Base-by-base conservation (phyloP, 2,888 invertebrate species). In the Xylocampa areola region DNA sequence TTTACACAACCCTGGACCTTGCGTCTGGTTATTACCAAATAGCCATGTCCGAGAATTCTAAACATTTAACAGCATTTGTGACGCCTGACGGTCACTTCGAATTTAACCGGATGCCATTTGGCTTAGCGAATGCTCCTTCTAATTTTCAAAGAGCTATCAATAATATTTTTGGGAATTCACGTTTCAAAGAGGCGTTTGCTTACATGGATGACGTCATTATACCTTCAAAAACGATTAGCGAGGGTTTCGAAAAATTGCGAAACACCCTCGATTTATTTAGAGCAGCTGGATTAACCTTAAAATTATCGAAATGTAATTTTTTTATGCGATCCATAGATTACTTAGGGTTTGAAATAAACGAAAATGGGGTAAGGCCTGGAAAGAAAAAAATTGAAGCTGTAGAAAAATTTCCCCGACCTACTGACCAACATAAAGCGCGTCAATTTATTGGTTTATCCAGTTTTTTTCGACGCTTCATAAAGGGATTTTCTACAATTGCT, bases 151-250 rank as follows among this genome's bases (percentile, higher is more conserved):
- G n/a, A n/a, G n/a, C n/a, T n/a, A n/a, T n/a, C n/a, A n/a, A n/a
- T n/a, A n/a, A n/a, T n/a, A n/a, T 19, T 19, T 5, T 19, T 19
- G 19, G 19, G 2, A 19, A 51, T 27, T 29, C 51, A 2, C n/a
- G 41, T 2, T 30, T 44, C 23, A 51, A 51, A 16, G 40, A 51
- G 2, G 43, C 55, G 1, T 45, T 61, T 8, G 67, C 58, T 0
- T 67, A 62, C 19, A 53, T 67, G 52, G 67, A 67, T 14, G 62
- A 62, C 21, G 13, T 60, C 0, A 50, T 67, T 7, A 57, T 67
- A 2, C 49, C 67, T 0, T 62, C 52, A 2, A 51, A 52, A 47
- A 47, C 39, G 4, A 44, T 62, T 7, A 23, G 43, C 0, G 55
- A 67, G 43, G 66, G 61, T 1, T 29, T 66, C 19, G 5, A 21